phyloP scores from a whole-genome alignment of 2,113 vertebrate genomes.

The Bubo scandiacus region DNA sequence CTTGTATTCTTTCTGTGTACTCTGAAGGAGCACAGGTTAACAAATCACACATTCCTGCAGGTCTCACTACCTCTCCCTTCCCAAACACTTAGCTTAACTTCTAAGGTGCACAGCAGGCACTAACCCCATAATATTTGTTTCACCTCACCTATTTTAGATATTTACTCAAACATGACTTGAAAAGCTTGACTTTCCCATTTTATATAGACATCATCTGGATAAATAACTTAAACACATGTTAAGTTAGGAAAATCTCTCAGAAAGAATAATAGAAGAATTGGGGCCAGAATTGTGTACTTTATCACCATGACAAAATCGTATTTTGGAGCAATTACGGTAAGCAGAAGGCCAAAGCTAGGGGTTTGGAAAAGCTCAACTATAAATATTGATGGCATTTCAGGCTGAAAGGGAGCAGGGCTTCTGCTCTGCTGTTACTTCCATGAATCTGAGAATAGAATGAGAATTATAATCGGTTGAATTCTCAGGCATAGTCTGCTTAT shows the following conservation, averaged over 20 bases:
- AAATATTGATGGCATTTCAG: neutral
- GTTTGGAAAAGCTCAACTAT: neutral
- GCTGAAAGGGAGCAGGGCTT: neutral
- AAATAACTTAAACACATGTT: neutral
- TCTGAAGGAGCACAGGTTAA: neutral
- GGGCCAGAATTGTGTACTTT: neutral
- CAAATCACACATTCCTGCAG: neutral
- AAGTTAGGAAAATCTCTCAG: neutral
- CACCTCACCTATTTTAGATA: neutral
- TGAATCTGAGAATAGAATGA: neutral
- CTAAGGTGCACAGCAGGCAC: neutral
- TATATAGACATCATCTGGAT: neutral
- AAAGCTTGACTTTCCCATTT: neutral
- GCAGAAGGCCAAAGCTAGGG: neutral
- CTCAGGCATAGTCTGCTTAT: neutral
- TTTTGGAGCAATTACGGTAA: neutral
- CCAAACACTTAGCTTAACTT: neutral
- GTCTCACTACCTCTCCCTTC: too few species aligned
- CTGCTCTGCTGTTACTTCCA: neutral
- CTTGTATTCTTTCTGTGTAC: neutral
- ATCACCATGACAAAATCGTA: neutral
- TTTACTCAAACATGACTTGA: neutral
- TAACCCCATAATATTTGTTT: neutral
- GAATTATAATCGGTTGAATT: neutral
- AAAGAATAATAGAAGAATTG: neutral